Evolutionary conservation across 2,113 vertebrate genomes (phyloP).

Genomic region (Malurus alboscapulatus): DNA sequence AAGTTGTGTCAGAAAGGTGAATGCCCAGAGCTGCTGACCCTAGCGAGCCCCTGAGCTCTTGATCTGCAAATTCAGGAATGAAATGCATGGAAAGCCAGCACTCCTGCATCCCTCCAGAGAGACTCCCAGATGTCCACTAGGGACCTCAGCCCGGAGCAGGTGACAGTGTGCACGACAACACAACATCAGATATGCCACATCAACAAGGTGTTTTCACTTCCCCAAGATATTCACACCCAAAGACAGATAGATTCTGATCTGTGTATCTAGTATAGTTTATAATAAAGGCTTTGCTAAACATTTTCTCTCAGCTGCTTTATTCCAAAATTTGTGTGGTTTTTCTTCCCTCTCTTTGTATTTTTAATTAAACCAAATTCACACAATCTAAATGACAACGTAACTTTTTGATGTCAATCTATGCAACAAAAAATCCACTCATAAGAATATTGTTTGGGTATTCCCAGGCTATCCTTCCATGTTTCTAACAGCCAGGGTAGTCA

Average conservation of each 20-base stretch:
- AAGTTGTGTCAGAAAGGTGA: not conserved
- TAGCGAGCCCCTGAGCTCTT: not conserved
- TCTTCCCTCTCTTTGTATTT: not conserved
- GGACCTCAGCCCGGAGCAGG: not conserved
- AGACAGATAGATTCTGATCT: not conserved
- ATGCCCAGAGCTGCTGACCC: not conserved
- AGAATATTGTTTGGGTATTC: slow-evolving; percentile 34
- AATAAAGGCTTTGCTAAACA: not conserved
- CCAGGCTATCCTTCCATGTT: not conserved
- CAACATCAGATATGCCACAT: accelerated
- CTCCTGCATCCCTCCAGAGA: not conserved
- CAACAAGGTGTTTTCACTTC: not conserved
- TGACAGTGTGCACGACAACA: not conserved
- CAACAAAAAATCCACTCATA: not conserved
- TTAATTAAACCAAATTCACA: slow-evolving; percentile 40
- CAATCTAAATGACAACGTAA: not conserved
- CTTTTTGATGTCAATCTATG: not conserved
- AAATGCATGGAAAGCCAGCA: not conserved
- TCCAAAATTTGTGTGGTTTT: not conserved
- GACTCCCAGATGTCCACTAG: not conserved
- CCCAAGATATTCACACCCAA: not conserved
- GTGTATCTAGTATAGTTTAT: not conserved
- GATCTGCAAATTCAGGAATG: not conserved
- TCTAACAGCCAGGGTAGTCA: not conserved
- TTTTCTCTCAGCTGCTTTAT: not conserved